A percentile compares a stretch with the other conserved stretches of the same genome.
phyloP scores from a whole-genome alignment of 2,888 invertebrate genomes.

The Choristoneura rosaceana region DNA sequence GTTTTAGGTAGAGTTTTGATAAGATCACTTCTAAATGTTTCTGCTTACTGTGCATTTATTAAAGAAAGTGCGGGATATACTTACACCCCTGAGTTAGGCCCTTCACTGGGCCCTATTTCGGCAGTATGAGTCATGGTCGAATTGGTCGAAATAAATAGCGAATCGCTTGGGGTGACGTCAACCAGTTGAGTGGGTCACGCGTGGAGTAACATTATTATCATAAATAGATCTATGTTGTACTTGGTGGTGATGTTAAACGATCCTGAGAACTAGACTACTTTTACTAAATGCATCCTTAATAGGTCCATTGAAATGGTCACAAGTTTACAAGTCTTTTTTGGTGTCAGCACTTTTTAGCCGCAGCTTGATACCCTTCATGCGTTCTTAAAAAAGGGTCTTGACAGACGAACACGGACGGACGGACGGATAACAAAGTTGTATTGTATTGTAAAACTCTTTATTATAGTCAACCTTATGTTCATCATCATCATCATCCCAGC shows the following conservation, averaged over 20 bases:
- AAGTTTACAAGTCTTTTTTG: too few species aligned
- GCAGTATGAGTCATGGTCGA: slow-evolving; percentile 46
- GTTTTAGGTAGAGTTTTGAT: not conserved
- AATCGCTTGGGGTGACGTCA: slow-evolving; percentile 47
- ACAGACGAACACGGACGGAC: too few species aligned
- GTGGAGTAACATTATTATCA: slow-evolving; percentile 40
- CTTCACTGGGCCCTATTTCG: slow-evolving; percentile 34
- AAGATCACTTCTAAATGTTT: too few species aligned
- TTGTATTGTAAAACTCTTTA: too few species aligned
- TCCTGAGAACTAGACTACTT: not conserved
- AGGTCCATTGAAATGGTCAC: too few species aligned
- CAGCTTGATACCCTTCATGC: too few species aligned
- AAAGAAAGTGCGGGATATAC: slow-evolving; percentile 21
- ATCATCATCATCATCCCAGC: too few species aligned
- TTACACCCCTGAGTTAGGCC: slow-evolving; percentile 30
- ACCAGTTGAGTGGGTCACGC: slow-evolving; percentile 45
- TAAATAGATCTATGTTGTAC: slow-evolving; percentile 19
- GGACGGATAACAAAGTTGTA: too few species aligned
- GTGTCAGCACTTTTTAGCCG: too few species aligned
- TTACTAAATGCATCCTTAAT: too few species aligned
- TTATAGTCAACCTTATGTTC: too few species aligned
- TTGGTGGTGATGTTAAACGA: not conserved
- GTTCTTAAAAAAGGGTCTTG: too few species aligned
- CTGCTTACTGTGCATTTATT: not conserved
- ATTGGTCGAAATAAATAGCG: slow-evolving; percentile 39